phyloP scores from a whole-genome alignment of 2,888 invertebrate species.

The Drosophila stalkeri region DNA sequence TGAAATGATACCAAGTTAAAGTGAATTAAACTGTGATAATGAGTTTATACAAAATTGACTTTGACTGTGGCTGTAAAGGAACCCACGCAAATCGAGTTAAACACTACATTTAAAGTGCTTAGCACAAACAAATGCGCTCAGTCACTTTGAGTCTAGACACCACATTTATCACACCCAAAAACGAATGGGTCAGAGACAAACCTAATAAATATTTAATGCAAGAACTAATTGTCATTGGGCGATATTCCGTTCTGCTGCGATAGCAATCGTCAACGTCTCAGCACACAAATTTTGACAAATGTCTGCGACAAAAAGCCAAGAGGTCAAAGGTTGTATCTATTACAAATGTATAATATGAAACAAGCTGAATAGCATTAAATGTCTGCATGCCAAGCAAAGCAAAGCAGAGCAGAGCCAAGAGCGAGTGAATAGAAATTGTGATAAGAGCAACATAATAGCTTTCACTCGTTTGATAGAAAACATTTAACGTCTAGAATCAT shows the following conservation, averaged over 20 bases:
- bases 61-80: not conserved
- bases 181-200: slow-evolving; percentile 6
- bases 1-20: not conserved
- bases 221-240: slow-evolving; percentile 45
- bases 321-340: slow-evolving; percentile 19
- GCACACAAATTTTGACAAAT: slow-evolving; percentile 31
- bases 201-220: slow-evolving; percentile 53
- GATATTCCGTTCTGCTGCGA: slow-evolving; percentile 10
- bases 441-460: not conserved
- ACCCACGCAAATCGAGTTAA: slow-evolving; percentile 51
- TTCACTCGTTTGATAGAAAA: not conserved
- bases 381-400: too few species aligned
- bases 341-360: not conserved
- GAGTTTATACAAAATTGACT: not conserved
- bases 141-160: slow-evolving; percentile 38
- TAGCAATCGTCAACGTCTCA: slow-evolving; percentile 30
- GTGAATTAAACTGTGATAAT: not conserved
- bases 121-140: slow-evolving; percentile 15
- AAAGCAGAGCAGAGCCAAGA: too few species aligned
- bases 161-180: slow-evolving; percentile 21
- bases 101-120: slow-evolving; percentile 38
- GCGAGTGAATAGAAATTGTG: not conserved
- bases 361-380: not conserved
- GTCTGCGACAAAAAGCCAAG: slow-evolving; percentile 10
- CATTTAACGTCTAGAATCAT: not conserved